Evolutionary conservation across 1,140 invertebrate species (phyloP).

Genomic region (Atta texana): DNA sequence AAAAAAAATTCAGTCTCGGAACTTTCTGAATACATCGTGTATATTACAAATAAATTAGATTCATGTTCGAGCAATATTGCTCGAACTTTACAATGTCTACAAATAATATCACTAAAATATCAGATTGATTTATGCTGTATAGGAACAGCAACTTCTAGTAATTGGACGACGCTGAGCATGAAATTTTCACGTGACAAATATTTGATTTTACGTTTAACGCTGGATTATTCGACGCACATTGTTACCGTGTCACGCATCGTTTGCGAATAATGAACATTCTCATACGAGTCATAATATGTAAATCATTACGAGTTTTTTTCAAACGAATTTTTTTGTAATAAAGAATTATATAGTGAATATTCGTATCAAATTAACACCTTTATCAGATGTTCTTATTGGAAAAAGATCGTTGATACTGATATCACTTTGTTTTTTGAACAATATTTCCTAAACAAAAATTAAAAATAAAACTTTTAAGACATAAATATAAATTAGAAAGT

Average conservation of each 20-base stretch:
- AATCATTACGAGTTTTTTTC: neutral
- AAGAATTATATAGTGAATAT: slow-evolving; percentile 18
- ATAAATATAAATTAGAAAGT: no score
- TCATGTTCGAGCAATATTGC: no score
- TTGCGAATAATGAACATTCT: slow-evolving; percentile 41
- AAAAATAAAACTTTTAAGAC: no score
- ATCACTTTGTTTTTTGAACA: no score
- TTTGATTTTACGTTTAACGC: slow-evolving; percentile 56
- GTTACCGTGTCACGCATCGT: slow-evolving; percentile 19
- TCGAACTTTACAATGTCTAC: no score
- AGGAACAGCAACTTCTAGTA: slow-evolving; percentile 28
- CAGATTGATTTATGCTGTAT: neutral
- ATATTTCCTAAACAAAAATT: no score
- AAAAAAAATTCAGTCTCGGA: no score
- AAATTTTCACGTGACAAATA: slow-evolving; percentile 61
- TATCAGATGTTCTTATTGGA: neutral
- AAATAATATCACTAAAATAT: no score
- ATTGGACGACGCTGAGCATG: slow-evolving; percentile 18
- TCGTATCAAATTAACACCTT: neutral
- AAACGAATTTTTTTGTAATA: neutral
- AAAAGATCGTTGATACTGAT: neutral
- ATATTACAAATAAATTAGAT: no score
- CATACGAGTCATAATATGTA: slow-evolving; percentile 8
- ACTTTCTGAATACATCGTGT: no score
- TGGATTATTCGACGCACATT: slow-evolving; percentile 43